phyloP scores from a whole-genome alignment of 2,888 invertebrate species.

The Mythimna loreyi region DNA sequence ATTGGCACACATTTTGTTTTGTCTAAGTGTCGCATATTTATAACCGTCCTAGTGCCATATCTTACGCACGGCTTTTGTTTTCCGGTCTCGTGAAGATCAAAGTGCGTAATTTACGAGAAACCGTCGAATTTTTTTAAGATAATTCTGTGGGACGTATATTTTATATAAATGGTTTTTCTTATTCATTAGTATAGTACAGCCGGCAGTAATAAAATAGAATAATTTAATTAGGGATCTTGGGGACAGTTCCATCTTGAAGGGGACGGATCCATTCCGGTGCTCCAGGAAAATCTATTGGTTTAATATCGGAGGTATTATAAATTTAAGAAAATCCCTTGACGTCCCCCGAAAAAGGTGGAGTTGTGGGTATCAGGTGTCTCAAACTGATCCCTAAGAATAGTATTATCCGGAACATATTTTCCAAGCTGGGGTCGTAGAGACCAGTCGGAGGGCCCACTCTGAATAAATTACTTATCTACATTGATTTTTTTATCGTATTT shows the following conservation, averaged over 20 bases:
- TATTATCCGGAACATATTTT: slow-evolving; percentile 87
- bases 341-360: slow-evolving; percentile 72
- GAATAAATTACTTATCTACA: slow-evolving; percentile 86
- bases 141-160: slow-evolving; percentile 57
- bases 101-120: slow-evolving; percentile 62
- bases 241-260: slow-evolving; percentile 39
- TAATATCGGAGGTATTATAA: slow-evolving; percentile 63
- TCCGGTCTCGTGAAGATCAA: slow-evolving; percentile 61
- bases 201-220: slow-evolving; percentile 59
- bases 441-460: slow-evolving; percentile 76
- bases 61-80: slow-evolving; percentile 56
- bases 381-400: slow-evolving; percentile 84
- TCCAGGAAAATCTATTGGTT: slow-evolving; percentile 53
- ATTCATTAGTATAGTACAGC: slow-evolving; percentile 50
- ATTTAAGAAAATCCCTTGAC: slow-evolving; percentile 76
- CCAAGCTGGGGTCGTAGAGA: slow-evolving; percentile 78
- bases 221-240: slow-evolving; percentile 59
- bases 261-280: slow-evolving; percentile 36
- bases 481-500: slow-evolving; percentile 74
- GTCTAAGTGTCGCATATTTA: slow-evolving; percentile 57
- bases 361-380: slow-evolving; percentile 86
- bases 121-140: slow-evolving; percentile 47
- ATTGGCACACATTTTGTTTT: slow-evolving; percentile 57
- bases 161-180: slow-evolving; percentile 54
- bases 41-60: slow-evolving; percentile 40